Evolutionary conservation across 2,888 invertebrate genomes (phyloP).

Genomic region (Agrypnus murinus): DNA sequence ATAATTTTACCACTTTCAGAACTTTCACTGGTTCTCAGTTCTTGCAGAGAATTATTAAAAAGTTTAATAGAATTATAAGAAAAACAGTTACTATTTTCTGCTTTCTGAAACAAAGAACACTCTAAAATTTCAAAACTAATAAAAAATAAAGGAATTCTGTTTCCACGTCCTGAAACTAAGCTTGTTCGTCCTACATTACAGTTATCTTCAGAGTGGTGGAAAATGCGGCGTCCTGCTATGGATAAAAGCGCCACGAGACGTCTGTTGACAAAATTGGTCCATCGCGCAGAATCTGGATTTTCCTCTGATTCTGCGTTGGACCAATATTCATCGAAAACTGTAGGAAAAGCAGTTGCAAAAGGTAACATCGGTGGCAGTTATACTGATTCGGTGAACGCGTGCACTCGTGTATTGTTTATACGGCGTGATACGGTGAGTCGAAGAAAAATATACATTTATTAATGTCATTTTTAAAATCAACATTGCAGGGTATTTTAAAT

Average conservation of each 20-base stretch:
- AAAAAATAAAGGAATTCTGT: constrained; percentile 24
- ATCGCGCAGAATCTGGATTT: constrained; percentile 61
- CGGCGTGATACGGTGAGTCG: constrained; percentile 35
- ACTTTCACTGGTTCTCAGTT: too few relatives aligned
- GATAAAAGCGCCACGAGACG: constrained; percentile 52
- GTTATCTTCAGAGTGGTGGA: constrained; percentile 31
- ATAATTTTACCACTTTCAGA: too few relatives aligned
- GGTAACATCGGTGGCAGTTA: constrained; percentile 54
- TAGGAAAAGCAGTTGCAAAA: constrained; percentile 54
- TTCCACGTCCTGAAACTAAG: background rate
- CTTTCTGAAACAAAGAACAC: too few relatives aligned
- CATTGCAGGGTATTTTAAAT: background rate
- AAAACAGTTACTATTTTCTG: too few relatives aligned
- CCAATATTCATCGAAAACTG: constrained; percentile 59
- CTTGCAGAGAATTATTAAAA: too few relatives aligned
- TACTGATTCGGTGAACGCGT: constrained; percentile 45
- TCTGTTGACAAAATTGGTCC: constrained; percentile 53
- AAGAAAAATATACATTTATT: constrained; percentile 19
- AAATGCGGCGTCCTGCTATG: constrained; percentile 40
- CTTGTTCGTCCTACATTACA: constrained; percentile 24
- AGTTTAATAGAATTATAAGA: too few relatives aligned
- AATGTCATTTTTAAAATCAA: constrained; percentile 2
- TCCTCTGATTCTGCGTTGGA: constrained; percentile 62
- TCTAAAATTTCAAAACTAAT: too few relatives aligned
- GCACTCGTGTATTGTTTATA: constrained; percentile 40